Conservation (phyloP, 2,888 invertebrate species). For the Xestia c-nigrum region DNA sequence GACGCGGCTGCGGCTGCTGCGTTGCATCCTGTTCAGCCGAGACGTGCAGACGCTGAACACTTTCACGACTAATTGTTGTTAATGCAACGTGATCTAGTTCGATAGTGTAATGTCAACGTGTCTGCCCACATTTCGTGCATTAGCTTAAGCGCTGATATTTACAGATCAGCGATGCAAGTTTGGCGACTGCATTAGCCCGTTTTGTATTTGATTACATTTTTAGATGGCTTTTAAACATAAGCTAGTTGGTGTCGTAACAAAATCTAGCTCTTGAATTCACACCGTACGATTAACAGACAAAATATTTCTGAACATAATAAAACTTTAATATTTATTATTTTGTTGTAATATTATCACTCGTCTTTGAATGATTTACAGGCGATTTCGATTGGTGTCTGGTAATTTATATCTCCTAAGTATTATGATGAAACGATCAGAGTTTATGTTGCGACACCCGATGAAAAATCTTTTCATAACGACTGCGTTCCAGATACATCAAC, state of each 20-base stretch:
- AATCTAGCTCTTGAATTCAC: slow-evolving; percentile 61
- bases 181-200: slow-evolving; percentile 80
- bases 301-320: slow-evolving; percentile 53
- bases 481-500: slow-evolving; percentile 57
- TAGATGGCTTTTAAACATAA: slow-evolving; percentile 68
- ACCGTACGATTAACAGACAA: slow-evolving; percentile 22
- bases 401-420: slow-evolving; percentile 52
- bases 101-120: slow-evolving; percentile 87
- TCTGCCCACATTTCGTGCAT: slow-evolving; percentile 81
- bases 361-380: slow-evolving; percentile 54
- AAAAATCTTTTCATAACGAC: slow-evolving; percentile 60
- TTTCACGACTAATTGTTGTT: slow-evolving; percentile 86
- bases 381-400: slow-evolving; percentile 48
- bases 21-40: slow-evolving; percentile 79
- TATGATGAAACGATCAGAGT: slow-evolving; percentile 53
- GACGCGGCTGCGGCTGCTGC: slow-evolving; percentile 72
- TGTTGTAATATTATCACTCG: slow-evolving; percentile 44
- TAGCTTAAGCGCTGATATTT: slow-evolving; percentile 77
- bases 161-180: slow-evolving; percentile 72
- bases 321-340: slow-evolving; percentile 44
- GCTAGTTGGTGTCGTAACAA: slow-evolving; percentile 63
- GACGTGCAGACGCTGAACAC: slow-evolving; percentile 77
- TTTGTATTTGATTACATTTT: slow-evolving; percentile 79
- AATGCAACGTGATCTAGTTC: slow-evolving; percentile 80
- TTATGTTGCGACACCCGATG: slow-evolving; percentile 50